A percentile compares a stretch with the other conserved stretches of the same genome.
Conservation (phyloP, 2,797 vertebrate genomes). For the Gallinago stenura region DNA sequence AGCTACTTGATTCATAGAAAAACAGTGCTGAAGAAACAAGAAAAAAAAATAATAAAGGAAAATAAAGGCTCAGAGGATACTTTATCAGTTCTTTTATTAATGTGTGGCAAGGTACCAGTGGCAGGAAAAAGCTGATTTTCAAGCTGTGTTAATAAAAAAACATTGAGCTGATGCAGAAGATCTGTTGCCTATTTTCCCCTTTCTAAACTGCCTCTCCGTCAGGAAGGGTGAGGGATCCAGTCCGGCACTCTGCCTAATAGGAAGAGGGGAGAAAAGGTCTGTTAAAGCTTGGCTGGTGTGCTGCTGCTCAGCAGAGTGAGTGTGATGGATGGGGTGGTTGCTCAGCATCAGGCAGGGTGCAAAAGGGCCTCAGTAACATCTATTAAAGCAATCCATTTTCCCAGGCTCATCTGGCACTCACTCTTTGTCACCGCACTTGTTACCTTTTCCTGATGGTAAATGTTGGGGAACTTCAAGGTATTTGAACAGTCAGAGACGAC, state of each 20-base stretch:
- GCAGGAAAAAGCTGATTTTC: not conserved
- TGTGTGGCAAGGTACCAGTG: not conserved
- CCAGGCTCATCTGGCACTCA: slow-evolving; percentile 46
- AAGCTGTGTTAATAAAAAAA: not conserved
- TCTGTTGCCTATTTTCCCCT: not conserved
- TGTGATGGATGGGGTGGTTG: slow-evolving; percentile 57
- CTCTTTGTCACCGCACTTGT: slow-evolving; percentile 67
- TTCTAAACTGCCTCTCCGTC: not conserved
- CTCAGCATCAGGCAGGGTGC: slow-evolving; percentile 21
- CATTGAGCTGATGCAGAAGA: not conserved
- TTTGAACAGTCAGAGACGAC: slow-evolving; percentile 60
- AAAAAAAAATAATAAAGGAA: not conserved
- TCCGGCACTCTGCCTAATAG: not conserved
- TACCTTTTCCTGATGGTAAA: slow-evolving; percentile 50
- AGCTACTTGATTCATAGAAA: not conserved
- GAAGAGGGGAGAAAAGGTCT: not conserved
- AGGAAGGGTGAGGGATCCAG: not conserved
- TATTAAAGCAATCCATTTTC: slow-evolving; percentile 67
- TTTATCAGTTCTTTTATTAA: not conserved
- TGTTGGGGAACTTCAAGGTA: slow-evolving; percentile 45
- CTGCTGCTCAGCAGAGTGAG: not conserved
- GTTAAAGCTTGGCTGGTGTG: not conserved
- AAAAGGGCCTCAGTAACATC: slow-evolving; percentile 29
- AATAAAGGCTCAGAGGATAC: not conserved
- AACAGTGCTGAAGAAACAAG: not conserved